Evolutionary conservation across 2,113 vertebrate genomes (phyloP).

Genomic region (Pedionomus torquatus): DNA sequence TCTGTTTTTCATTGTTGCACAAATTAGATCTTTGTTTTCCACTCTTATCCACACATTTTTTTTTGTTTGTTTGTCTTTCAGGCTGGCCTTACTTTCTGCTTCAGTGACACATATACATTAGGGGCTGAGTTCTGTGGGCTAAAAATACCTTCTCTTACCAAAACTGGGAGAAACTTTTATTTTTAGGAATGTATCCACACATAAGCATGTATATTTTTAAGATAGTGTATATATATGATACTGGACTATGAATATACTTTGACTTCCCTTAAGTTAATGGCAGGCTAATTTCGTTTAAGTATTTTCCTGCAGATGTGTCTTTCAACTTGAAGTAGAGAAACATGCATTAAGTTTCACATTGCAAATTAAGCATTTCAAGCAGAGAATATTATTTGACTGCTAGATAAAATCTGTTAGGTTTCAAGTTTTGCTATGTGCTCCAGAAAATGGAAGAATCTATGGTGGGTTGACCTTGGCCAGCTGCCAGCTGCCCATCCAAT

Average conservation of each 20-base stretch:
- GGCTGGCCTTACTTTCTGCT: background rate
- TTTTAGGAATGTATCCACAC: background rate
- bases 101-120: background rate
- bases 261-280: background rate
- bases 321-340: background rate
- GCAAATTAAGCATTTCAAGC: background rate
- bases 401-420: background rate
- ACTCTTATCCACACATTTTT: background rate
- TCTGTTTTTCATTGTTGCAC: background rate
- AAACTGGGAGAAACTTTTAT: background rate
- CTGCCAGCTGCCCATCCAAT: background rate
- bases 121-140: background rate
- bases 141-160: background rate
- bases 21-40: background rate
- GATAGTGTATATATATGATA: background rate
- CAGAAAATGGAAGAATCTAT: background rate
- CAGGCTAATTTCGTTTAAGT: background rate
- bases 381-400: background rate
- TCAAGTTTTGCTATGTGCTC: background rate
- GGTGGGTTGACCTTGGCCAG: background rate
- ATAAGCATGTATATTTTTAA: background rate
- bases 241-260: background rate
- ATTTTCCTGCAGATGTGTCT: background rate
- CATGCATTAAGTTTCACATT: background rate
- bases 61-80: background rate